A percentile compares a stretch with the other conserved stretches of the same genome.
Conservation (phyloP, 2,797 vertebrate genomes). For the Falco novaeseelandiae region DNA sequence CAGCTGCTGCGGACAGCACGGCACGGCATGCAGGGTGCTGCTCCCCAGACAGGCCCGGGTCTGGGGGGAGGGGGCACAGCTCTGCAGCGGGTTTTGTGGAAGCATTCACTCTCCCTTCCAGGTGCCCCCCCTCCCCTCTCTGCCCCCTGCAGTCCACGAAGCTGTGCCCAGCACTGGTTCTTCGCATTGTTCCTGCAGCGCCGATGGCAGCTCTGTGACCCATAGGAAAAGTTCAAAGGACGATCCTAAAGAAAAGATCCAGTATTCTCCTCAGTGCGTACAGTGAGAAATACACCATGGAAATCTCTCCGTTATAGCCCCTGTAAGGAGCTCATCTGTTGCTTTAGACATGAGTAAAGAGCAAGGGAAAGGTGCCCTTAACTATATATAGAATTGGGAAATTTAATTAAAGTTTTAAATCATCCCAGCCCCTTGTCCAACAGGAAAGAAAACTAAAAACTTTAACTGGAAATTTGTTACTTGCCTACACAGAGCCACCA, state of each 20-base stretch:
- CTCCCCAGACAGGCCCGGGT: neutral
- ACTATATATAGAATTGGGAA: neutral
- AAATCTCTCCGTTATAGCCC: neutral
- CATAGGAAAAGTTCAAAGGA: neutral
- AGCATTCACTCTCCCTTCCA: neutral
- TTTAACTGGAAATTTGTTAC: neutral
- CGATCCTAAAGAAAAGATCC: neutral
- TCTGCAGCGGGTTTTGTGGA: neutral
- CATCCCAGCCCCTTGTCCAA: neutral
- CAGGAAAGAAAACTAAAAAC: neutral
- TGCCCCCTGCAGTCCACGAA: rapidly evolving
- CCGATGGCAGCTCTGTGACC: neutral
- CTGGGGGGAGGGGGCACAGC: neutral
- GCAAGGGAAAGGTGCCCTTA: neutral
- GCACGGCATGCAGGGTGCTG: neutral
- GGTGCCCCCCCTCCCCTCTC: neutral
- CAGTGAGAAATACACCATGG: rapidly evolving
- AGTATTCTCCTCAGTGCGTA: rapidly evolving
- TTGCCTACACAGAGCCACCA: neutral
- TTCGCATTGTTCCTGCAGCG: rapidly evolving
- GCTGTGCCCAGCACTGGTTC: neutral
- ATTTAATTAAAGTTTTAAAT: neutral
- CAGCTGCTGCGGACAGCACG: rapidly evolving
- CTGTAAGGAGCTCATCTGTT: neutral
- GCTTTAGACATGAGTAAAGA: neutral